Percentiles rank a stretch among this genome's conserved stretches.
Evolutionary conservation across 2,797 vertebrate species (phyloP).

Genomic region (Sphenodon punctatus): DNA sequence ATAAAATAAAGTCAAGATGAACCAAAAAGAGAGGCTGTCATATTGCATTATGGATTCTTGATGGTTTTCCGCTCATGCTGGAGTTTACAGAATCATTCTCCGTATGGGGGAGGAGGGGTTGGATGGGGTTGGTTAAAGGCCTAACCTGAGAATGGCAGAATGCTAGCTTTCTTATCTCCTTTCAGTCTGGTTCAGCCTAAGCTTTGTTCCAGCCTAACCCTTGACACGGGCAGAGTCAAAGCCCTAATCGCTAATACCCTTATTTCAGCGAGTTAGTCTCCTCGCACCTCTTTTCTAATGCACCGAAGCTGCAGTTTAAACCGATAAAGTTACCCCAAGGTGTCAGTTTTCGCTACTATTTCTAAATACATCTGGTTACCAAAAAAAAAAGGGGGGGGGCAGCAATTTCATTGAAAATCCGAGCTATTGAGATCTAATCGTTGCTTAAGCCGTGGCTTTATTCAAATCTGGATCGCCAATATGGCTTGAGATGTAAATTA

Average conservation of each 20-base stretch:
- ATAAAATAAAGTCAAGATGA: conserved; percentile 61
- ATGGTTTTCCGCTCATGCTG: conserved; percentile 61
- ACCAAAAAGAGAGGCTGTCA: conserved; percentile 51
- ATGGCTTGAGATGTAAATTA: conserved; percentile 98
- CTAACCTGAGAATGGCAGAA: conserved; percentile 77
- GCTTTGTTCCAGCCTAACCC: conserved; percentile 75
- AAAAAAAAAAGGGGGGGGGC: conserved; percentile 28
- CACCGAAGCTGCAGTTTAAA: conserved; percentile 44
- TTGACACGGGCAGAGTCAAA: conserved; percentile 73
- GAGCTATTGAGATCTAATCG: conserved; percentile 79
- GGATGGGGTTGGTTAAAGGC: conserved; percentile 67
- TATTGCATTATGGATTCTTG: conserved; percentile 56
- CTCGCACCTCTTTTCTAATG: not conserved
- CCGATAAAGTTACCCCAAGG: conserved; percentile 77
- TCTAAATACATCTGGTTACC: conserved; percentile 60
- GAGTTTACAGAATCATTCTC: conserved; percentile 59
- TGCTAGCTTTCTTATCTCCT: conserved; percentile 67
- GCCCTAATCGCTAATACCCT: conserved; percentile 70
- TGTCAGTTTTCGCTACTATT: conserved; percentile 74
- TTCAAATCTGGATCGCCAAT: conserved; percentile 89
- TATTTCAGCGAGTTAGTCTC: conserved; percentile 51
- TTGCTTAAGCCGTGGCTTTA: conserved; percentile 75
- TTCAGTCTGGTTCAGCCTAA: conserved; percentile 54
- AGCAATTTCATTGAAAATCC: conserved; percentile 76
- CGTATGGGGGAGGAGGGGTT: conserved; percentile 53